Evolutionary conservation across 2,888 invertebrate species (phyloP).

Genomic region (Microplitis manilae): DNA sequence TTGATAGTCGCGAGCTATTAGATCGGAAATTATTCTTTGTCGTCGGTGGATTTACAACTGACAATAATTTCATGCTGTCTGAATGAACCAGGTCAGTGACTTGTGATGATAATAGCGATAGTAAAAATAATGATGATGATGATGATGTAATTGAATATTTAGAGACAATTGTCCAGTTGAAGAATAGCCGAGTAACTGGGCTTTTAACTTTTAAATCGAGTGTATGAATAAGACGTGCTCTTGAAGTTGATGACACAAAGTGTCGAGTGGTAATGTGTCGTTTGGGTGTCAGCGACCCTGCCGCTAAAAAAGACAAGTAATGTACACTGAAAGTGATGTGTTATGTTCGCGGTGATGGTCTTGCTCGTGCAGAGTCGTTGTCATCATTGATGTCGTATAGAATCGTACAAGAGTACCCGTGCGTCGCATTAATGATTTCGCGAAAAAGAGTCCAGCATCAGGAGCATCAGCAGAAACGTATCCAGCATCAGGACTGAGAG

Average conservation of each 20-base stretch:
- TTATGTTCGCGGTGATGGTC: background rate
- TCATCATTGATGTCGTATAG: background rate
- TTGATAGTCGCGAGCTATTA: no score
- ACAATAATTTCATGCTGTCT: no score
- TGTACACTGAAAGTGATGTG: conserved; percentile 10
- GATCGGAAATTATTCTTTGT: no score
- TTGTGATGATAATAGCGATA: no score
- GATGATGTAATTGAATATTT: background rate
- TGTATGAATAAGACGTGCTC: background rate
- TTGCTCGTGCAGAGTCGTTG: background rate
- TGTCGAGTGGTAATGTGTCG: conserved; percentile 24
- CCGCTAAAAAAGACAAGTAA: conserved; percentile 1
- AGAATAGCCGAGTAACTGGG: background rate
- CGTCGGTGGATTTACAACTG: no score
- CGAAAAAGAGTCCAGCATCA: conserved; percentile 24
- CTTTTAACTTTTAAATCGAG: background rate
- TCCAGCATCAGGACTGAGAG: conserved; percentile 7
- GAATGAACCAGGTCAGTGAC: no score
- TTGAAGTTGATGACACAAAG: background rate
- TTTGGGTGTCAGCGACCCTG: conserved; percentile 44
- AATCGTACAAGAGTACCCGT: conserved; percentile 10
- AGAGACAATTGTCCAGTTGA: background rate
- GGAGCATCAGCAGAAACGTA: background rate
- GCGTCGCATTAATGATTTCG: conserved; percentile 38
- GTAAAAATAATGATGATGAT: background rate